Conservation (phyloP, 2,113 vertebrate species). For the Amblyornis subalaris region DNA sequence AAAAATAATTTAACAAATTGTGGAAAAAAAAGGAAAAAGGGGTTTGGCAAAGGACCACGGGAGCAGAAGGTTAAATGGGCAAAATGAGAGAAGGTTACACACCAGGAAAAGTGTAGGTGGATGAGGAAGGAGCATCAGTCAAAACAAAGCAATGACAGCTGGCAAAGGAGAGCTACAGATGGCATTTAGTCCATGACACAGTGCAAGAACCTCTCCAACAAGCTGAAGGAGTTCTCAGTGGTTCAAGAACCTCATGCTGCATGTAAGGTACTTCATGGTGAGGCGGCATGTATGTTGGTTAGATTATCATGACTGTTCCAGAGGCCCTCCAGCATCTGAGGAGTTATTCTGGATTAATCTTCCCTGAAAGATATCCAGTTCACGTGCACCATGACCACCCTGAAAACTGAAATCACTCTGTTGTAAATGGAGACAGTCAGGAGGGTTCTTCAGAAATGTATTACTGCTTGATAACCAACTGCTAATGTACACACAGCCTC, state of each 20-base stretch:
- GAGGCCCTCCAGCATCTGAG: neutral
- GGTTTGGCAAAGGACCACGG: neutral
- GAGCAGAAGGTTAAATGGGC: neutral
- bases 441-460: neutral
- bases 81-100: neutral
- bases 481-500: neutral
- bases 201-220: neutral
- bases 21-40: neutral
- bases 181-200: neutral
- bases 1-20: neutral
- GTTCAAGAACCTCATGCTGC: neutral
- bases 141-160: neutral
- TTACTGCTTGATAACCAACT: neutral
- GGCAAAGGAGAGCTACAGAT: neutral
- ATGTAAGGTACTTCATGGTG: too few species aligned
- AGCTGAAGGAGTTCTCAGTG: neutral
- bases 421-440: neutral
- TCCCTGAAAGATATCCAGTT: neutral
- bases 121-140: neutral
- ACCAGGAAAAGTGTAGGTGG: neutral
- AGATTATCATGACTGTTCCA: neutral
- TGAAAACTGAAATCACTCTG: neutral
- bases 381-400: accelerated
- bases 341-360: neutral
- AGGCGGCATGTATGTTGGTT: neutral